phyloP scores from a whole-genome alignment of 2,797 vertebrate species.

The Propithecus perrieri region DNA sequence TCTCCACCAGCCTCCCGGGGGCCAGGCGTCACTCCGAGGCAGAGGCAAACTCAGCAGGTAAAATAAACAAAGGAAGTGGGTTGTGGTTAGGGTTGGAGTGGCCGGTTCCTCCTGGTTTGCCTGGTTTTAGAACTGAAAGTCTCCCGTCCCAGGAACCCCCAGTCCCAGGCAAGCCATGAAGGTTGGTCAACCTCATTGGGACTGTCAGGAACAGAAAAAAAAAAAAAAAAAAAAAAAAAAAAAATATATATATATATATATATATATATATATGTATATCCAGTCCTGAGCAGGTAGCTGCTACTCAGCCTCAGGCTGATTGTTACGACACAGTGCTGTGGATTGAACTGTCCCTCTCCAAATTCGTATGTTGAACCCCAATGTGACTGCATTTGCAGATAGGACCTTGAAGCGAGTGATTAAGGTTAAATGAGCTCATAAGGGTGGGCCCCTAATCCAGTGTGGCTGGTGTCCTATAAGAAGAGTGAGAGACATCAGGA shows the following conservation, averaged over 20 bases:
- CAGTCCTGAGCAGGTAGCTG: background rate
- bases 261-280: too few relatives aligned
- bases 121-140: background rate
- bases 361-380: background rate
- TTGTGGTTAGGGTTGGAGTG: background rate
- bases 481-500: background rate
- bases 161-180: background rate
- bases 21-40: background rate
- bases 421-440: background rate
- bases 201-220: background rate
- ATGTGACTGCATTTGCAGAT: background rate
- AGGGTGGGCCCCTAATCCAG: background rate
- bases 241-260: too few relatives aligned
- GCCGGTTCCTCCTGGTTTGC: background rate
- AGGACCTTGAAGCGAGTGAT: background rate
- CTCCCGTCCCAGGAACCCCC: background rate
- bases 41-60: background rate
- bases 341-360: background rate
- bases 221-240: too few relatives aligned
- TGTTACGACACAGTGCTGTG: fast-evolving
- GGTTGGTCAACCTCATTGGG: too few relatives aligned
- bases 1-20: background rate
- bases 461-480: background rate
- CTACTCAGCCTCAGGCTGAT: background rate
- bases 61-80: background rate